These are phyloP conservation scores for Diplazon laetatorius DNA, from an alignment of 2,888 invertebrate species.

Conservation along the genomic window DNA sequence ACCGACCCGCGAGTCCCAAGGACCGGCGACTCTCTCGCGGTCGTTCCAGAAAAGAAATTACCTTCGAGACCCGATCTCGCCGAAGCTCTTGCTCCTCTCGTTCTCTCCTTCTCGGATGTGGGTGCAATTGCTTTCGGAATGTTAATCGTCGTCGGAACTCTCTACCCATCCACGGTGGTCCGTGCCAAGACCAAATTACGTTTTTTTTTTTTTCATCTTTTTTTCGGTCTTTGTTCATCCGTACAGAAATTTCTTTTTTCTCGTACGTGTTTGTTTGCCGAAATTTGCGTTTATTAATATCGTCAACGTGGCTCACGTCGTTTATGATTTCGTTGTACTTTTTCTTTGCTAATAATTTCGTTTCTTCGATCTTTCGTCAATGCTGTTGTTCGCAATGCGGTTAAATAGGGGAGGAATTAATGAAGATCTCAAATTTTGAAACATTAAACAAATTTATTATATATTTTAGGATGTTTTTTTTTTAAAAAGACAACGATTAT, in stretches of 20 bases:
- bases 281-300: conserved; percentile 24
- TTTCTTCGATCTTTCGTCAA: conserved; percentile 6
- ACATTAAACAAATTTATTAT: too few species aligned
- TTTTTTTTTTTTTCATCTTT: conserved; percentile 54
- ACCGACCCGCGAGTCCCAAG: conserved; percentile 46
- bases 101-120: conserved; percentile 68
- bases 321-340: too few species aligned
- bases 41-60: conserved; percentile 73
- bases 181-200: conserved; percentile 72
- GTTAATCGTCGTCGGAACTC: conserved; percentile 76
- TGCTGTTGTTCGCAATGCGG: conserved; percentile 21
- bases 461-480: too few species aligned
- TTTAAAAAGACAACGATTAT: too few species aligned
- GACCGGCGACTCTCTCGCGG: conserved; percentile 48
- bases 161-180: conserved; percentile 77
- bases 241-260: conserved; percentile 30
- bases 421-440: too few species aligned
- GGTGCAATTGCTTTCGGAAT: conserved; percentile 79
- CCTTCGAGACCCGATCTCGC: conserved; percentile 64
- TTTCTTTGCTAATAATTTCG: not conserved
- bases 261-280: conserved; percentile 20
- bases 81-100: conserved; percentile 40
- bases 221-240: conserved; percentile 69
- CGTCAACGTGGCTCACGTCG: too few species aligned
- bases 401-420: too few species aligned